phyloP scores from a whole-genome alignment of 1,140 invertebrate genomes.

The Drosophila arizonae region DNA sequence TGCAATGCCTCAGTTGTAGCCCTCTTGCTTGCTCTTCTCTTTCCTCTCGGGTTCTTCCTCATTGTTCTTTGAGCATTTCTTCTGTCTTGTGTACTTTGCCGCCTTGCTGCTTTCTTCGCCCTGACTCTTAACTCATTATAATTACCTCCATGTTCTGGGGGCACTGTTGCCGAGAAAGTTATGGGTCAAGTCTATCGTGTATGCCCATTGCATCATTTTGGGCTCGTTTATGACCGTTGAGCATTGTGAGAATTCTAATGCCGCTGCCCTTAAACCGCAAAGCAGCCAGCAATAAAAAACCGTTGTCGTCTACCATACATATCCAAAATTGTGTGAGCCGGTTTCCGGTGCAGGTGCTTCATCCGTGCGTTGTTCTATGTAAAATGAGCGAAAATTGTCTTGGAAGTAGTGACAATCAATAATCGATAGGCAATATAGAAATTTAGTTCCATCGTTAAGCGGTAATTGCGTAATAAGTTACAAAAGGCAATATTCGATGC shows the following conservation, averaged over 20 bases:
- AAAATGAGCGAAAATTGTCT: neutral
- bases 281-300: slow-evolving; percentile 28
- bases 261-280: slow-evolving; percentile 4
- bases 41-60: neutral
- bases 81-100: slow-evolving; percentile 17
- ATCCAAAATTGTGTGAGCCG: slow-evolving; percentile 33
- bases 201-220: slow-evolving; percentile 36
- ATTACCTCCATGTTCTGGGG: slow-evolving; percentile 34
- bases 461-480: too few species aligned
- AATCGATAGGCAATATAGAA: too few species aligned
- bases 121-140: slow-evolving; percentile 27
- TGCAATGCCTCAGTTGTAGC: neutral
- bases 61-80: neutral
- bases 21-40: neutral
- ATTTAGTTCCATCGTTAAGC: too few species aligned
- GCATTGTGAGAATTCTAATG: slow-evolving; percentile 45
- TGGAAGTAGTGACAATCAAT: neutral
- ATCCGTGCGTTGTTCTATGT: slow-evolving; percentile 6
- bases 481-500: too few species aligned
- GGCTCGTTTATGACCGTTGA: slow-evolving; percentile 36
- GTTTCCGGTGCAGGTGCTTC: slow-evolving; percentile 34
- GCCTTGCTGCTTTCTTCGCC: slow-evolving; percentile 26
- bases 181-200: slow-evolving; percentile 26
- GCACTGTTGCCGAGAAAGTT: slow-evolving; percentile 27
- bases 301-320: slow-evolving; percentile 5